Conservation (phyloP, 2,888 invertebrate species). For the Ypsolopha scabrella region DNA sequence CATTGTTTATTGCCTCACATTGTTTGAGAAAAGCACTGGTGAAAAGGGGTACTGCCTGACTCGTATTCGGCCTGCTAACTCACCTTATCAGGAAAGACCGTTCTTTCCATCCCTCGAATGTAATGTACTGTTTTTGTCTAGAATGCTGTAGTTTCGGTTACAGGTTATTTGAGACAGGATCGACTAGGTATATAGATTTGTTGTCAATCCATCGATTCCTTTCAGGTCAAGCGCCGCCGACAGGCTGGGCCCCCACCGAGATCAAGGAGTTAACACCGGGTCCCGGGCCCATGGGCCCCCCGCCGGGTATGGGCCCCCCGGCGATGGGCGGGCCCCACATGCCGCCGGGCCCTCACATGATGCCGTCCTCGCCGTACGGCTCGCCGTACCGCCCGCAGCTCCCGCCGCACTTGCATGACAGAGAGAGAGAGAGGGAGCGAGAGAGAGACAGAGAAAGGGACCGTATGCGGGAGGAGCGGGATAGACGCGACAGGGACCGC, state of each 20-base stretch:
- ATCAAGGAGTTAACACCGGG: conserved; percentile 79
- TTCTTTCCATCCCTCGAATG: too few species aligned
- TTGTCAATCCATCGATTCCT: not conserved
- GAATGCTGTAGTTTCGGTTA: too few species aligned
- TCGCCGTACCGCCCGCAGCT: conserved; percentile 24
- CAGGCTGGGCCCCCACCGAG: conserved; percentile 74
- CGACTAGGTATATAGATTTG: too few species aligned
- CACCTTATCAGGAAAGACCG: too few species aligned
- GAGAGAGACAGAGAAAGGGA: conserved; percentile 54
- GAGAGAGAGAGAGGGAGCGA: conserved; percentile 23
- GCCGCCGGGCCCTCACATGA: conserved; percentile 22
- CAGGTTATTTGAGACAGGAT: too few species aligned
- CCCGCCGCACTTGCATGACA: conserved; percentile 21
- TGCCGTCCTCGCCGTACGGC: conserved; percentile 31
- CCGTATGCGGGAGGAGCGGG: conserved; percentile 30
- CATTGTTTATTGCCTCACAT: too few species aligned
- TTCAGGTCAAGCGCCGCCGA: conserved; percentile 40
- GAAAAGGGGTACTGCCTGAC: too few species aligned
- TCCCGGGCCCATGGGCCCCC: conserved; percentile 26
- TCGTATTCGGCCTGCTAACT: too few species aligned
- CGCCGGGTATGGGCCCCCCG: conserved; percentile 32
- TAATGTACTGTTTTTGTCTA: too few species aligned
- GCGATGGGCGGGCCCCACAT: conserved; percentile 26
- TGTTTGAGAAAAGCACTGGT: too few species aligned
- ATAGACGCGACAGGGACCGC: conserved; percentile 34